Conservation (phyloP, 37 sponge, comb jelly and placozoan species). For the Petrosia ficiformis region DNA sequence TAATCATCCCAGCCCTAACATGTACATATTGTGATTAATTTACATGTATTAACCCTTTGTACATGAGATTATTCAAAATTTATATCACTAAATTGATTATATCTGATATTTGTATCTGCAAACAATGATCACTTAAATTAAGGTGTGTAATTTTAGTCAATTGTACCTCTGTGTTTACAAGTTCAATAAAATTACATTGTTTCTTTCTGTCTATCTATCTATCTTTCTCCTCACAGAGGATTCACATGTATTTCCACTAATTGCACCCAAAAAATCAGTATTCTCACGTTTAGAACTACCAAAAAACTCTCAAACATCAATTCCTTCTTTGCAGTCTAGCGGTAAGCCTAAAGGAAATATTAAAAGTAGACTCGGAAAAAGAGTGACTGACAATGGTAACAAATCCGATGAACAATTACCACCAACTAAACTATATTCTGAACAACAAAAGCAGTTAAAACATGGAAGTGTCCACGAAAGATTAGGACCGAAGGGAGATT, state of each 20-base stretch:
- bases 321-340: background rate
- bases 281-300: constrained; percentile 1
- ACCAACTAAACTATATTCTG: background rate
- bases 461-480: background rate
- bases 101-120: too few species aligned
- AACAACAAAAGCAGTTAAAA: background rate
- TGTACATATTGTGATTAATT: too few species aligned
- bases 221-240: background rate
- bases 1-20: too few species aligned
- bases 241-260: too few species aligned
- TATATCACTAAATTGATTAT: too few species aligned
- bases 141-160: too few species aligned
- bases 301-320: background rate
- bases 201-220: background rate
- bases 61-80: too few species aligned
- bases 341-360: background rate
- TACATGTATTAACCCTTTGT: too few species aligned
- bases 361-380: constrained; percentile 1
- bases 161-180: too few species aligned
- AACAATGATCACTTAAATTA: too few species aligned
- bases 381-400: background rate
- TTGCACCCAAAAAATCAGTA: background rate
- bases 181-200: too few species aligned
- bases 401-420: background rate
- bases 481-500: background rate